Percentiles rank a stretch among this genome's conserved stretches.
Evolutionary conservation across 1,140 invertebrate species (phyloP).

Genomic region (Mercenaria mercenaria): DNA sequence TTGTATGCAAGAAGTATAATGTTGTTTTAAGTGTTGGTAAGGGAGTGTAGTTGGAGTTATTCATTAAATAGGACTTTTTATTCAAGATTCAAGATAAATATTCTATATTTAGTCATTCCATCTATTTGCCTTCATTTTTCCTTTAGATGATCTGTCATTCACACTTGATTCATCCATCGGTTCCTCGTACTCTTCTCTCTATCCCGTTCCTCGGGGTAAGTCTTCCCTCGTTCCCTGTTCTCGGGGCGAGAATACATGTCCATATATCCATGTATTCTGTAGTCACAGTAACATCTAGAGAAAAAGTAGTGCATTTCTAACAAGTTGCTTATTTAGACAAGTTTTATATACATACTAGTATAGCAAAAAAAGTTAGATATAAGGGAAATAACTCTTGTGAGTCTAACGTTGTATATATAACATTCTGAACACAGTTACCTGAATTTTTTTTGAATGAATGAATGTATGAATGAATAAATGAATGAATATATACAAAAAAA

Average conservation of each 20-base stretch:
- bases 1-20: too few species aligned
- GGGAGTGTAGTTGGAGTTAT: too few species aligned
- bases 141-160: conserved; percentile 63
- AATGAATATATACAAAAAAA: too few species aligned
- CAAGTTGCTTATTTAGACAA: neutral
- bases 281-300: conserved; percentile 4
- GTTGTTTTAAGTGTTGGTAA: too few species aligned
- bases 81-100: too few species aligned
- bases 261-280: neutral
- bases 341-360: neutral
- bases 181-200: conserved; percentile 56
- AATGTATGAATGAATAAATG: neutral
- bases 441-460: neutral
- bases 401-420: too few species aligned
- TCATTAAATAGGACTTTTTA: too few species aligned
- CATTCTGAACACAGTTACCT: too few species aligned
- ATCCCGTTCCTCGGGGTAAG: conserved; percentile 50
- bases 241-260: conserved; percentile 18
- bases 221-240: conserved; percentile 3
- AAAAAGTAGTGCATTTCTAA: conserved; percentile 5
- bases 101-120: too few species aligned
- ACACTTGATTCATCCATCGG: conserved; percentile 64
- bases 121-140: conserved; percentile 25
- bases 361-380: neutral
- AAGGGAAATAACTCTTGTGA: neutral